Percentiles rank a stretch among this genome's conserved stretches.
phyloP scores from a whole-genome alignment of 2,113 vertebrate genomes.

The Megatriorchis doriae region DNA sequence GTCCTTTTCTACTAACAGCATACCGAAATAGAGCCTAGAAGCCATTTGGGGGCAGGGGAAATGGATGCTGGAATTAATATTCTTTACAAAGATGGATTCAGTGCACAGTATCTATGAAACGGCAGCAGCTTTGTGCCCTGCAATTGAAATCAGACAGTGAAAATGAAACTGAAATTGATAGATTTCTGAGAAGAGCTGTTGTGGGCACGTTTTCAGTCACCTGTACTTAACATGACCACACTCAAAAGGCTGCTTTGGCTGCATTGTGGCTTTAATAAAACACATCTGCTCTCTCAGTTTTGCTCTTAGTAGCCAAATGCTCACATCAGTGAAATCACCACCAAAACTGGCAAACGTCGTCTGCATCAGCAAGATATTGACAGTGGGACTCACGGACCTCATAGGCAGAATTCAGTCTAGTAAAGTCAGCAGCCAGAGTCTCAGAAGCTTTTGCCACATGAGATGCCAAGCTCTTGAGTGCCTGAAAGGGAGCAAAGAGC shows the following conservation, averaged over 20 bases:
- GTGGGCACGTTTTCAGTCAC: neutral
- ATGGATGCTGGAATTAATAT: neutral
- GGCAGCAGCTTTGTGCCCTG: neutral
- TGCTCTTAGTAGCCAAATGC: neutral
- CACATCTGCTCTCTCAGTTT: neutral
- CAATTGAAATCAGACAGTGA: neutral
- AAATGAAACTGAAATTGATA: neutral
- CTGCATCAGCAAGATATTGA: accelerated
- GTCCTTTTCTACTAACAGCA: neutral
- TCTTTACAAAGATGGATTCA: neutral
- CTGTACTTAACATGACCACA: neutral
- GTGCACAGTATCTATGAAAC: neutral
- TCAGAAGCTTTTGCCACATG: neutral
- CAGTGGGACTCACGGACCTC: accelerated
- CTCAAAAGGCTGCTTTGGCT: neutral
- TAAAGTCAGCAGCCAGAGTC: neutral
- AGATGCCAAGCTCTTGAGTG: neutral
- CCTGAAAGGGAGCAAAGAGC: neutral
- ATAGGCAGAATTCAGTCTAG: neutral
- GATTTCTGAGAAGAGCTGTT: neutral
- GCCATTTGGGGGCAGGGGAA: neutral
- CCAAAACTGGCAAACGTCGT: neutral
- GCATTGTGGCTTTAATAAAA: neutral
- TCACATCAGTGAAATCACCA: neutral
- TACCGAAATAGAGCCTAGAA: neutral